Evolutionary conservation across 2,113 vertebrate species (phyloP), one percentile per base, ranked within the genome.

Genomic region (Thamnophis sirtalis): DNA sequence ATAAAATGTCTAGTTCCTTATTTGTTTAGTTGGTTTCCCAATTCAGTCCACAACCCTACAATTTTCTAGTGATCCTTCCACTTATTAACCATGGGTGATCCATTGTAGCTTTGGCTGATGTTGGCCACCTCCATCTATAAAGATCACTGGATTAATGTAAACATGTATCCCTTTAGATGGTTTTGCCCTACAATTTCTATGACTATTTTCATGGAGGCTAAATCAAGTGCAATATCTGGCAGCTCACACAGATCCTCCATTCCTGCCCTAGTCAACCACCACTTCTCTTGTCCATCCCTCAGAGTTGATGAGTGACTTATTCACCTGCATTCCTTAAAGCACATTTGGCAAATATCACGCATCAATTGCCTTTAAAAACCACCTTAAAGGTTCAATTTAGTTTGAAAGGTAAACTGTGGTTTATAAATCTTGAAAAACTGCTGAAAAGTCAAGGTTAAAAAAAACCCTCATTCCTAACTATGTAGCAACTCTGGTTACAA

Each of bases 391-490:
- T 58, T 26, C 17, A 63, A 2, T 63, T 86, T 33, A n/a, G 55
- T 21, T 38, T 86, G 19, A 33, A 50, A 86, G 54, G 43, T 48
- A 91, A n/a, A 5, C 43, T 60, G 49, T 22, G 43, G 9, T 86
- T n/a, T 85, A 49, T 54, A 54, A 54, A 50, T 1, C 38, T 56
- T 90, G 89, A 95, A 87, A 58, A 80, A 50, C 90, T 48, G 84
- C 73, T 90, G 1, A 86, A 9, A 95, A 93, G 91, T 90, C 87
- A 93, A 93, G 92, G 24, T 60, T 88, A 90, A n/a, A 55, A 17
- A 88, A 33, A n/a, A 53, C 54, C 91, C 91, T 63, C 92, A 93
- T 93, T 80, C 73, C 33, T 80, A 80, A 80, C 33, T 43, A 21
- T 43, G 73, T 43, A 80, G 73, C 73, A 80, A 80, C 33, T 80